These are phyloP conservation scores for Melipona quadrifasciata DNA, from an alignment of 1,140 invertebrate species.

Conservation along the genomic window DNA sequence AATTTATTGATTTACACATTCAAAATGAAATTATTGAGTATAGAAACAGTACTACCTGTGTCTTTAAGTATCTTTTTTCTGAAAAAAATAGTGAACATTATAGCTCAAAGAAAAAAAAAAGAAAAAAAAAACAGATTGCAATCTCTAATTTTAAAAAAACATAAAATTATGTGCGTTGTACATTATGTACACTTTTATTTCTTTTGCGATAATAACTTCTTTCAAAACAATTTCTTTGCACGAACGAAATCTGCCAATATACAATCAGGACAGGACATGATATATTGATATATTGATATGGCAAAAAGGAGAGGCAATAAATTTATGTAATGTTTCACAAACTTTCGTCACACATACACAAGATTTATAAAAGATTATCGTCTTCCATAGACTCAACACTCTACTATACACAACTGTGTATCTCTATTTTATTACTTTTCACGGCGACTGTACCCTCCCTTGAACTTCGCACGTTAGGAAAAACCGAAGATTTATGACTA, in stretches of 20 bases:
- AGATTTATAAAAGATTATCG: not conserved
- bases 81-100: not conserved
- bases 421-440: conserved; percentile 30
- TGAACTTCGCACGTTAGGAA: conserved; percentile 53
- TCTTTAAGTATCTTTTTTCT: too few species aligned
- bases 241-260: not conserved
- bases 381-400: not conserved
- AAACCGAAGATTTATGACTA: conserved; percentile 60
- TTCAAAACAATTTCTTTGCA: not conserved
- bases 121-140: not conserved
- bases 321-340: not conserved
- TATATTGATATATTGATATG: not conserved
- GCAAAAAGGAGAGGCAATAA: not conserved
- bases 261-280: not conserved
- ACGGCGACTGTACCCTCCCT: conserved; percentile 51
- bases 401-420: too few species aligned
- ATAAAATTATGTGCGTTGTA: not conserved
- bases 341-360: not conserved
- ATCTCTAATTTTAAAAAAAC: not conserved
- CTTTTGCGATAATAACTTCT: not conserved
- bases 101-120: too few species aligned
- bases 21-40: not conserved
- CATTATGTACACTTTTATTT: not conserved
- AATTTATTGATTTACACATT: not conserved
- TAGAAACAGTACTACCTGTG: too few species aligned